These are phyloP conservation scores for Amblyornis subalaris DNA, from an alignment of 2,113 vertebrate species.

Conservation along the genomic window DNA sequence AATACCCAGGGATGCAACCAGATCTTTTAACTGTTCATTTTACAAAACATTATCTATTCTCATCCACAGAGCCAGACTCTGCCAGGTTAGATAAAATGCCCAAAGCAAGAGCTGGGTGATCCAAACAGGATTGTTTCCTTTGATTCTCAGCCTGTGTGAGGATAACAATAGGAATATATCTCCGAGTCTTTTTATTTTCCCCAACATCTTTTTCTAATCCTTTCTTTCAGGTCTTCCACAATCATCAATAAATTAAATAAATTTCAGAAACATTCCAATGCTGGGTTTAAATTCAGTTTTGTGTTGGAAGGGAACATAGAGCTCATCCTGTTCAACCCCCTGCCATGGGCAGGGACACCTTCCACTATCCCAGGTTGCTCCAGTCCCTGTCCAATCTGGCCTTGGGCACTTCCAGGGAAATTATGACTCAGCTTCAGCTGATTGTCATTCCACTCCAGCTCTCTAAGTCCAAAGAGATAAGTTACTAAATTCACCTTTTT, in stretches of 20 bases:
- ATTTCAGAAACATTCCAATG: background rate
- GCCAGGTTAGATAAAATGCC: background rate
- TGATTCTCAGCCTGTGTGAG: background rate
- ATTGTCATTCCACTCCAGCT: background rate
- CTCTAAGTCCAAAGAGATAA: background rate
- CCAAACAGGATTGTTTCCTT: background rate
- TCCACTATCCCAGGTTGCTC: fast-evolving
- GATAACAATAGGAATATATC: background rate
- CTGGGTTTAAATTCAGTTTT: background rate
- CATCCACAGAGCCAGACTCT: background rate
- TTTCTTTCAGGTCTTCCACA: background rate
- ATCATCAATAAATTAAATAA: background rate
- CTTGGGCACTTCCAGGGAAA: background rate
- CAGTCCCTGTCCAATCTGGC: background rate
- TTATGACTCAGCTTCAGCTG: background rate
- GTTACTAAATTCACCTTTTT: background rate
- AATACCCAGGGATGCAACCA: background rate
- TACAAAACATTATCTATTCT: background rate
- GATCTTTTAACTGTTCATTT: background rate
- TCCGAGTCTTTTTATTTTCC: background rate
- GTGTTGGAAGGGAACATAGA: background rate
- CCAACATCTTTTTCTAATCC: background rate
- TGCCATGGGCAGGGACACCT: background rate
- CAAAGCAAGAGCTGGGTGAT: background rate
- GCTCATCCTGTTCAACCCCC: fast-evolving